phyloP scores from a whole-genome alignment of 1,140 invertebrate species.

The Macrosteles quadrilineatus region DNA sequence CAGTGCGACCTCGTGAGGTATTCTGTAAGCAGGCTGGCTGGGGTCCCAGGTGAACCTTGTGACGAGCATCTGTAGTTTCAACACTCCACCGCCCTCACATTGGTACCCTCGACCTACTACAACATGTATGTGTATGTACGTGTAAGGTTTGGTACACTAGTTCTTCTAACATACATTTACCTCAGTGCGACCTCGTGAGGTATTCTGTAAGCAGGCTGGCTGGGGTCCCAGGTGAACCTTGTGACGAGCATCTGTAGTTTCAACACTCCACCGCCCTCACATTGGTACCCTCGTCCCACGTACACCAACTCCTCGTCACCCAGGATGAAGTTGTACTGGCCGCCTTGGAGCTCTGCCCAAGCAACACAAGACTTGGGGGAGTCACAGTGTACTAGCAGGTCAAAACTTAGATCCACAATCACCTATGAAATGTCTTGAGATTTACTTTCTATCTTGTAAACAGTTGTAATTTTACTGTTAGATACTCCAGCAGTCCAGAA shows the following conservation, averaged over 20 bases:
- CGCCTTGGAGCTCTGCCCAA: neutral
- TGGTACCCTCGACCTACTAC: slow-evolving; percentile 1
- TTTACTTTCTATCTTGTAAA: too few relatives aligned
- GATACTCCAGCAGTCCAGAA: too few relatives aligned
- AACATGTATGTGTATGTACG: too few relatives aligned
- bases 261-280: neutral
- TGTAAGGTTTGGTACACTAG: too few relatives aligned
- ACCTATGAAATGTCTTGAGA: neutral
- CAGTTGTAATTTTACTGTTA: too few relatives aligned
- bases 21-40: too few relatives aligned
- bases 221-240: neutral
- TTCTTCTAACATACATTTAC: too few relatives aligned
- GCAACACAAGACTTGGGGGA: slow-evolving; percentile 10
- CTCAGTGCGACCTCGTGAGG: too few relatives aligned
- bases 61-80: slow-evolving; percentile 12
- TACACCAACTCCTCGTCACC: slow-evolving; percentile 16
- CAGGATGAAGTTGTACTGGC: slow-evolving; percentile 16
- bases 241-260: slow-evolving; percentile 15
- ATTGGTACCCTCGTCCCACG: slow-evolving; percentile 4
- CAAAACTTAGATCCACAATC: slow-evolving; percentile 9
- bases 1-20: too few relatives aligned
- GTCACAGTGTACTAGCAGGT: slow-evolving; percentile 17
- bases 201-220: too few relatives aligned
- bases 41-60: neutral
- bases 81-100: neutral